These are phyloP conservation scores for Lasioglossum malachurum DNA, from an alignment of 2,888 invertebrate species.

Conservation along the genomic window DNA sequence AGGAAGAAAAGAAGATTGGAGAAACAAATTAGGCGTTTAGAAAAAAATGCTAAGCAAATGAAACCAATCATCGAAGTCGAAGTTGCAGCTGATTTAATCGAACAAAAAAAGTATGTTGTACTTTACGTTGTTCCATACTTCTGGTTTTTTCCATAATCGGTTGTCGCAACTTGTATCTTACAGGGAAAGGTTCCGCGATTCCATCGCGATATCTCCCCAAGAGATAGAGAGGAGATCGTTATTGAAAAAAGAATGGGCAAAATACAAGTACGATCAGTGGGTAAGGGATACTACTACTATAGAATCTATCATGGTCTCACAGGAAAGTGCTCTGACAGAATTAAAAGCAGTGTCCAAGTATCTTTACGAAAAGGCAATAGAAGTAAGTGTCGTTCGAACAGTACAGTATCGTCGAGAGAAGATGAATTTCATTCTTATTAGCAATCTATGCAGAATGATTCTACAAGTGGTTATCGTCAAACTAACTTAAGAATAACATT, in stretches of 20 bases:
- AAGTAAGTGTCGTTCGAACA: slow-evolving; percentile 86
- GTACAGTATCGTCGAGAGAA: not conserved
- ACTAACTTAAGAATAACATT: slow-evolving; percentile 22
- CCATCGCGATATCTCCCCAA: slow-evolving; percentile 86
- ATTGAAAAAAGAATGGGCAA: slow-evolving; percentile 91
- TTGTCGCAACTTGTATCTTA: slow-evolving; percentile 48
- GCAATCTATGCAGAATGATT: not conserved
- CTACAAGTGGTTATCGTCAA: not conserved
- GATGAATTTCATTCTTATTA: not conserved
- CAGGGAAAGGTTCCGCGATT: slow-evolving; percentile 86
- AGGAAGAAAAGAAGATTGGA: slow-evolving; percentile 93
- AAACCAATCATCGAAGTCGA: slow-evolving; percentile 97
- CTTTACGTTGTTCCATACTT: not conserved
- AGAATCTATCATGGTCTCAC: slow-evolving; percentile 89
- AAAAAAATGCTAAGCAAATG: slow-evolving; percentile 92
- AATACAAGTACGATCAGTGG: slow-evolving; percentile 89
- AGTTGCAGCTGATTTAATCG: slow-evolving; percentile 88
- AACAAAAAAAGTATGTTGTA: slow-evolving; percentile 87
- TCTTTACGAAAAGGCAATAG: slow-evolving; percentile 94
- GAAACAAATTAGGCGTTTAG: slow-evolving; percentile 93
- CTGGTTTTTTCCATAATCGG: not conserved
- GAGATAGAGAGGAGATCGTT: slow-evolving; percentile 88
- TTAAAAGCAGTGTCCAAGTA: slow-evolving; percentile 93
- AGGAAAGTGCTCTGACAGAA: slow-evolving; percentile 92
- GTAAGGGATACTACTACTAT: slow-evolving; percentile 89